Base-by-base conservation (phyloP, 2,888 invertebrate species). In the Seladonia tumulorum region DNA sequence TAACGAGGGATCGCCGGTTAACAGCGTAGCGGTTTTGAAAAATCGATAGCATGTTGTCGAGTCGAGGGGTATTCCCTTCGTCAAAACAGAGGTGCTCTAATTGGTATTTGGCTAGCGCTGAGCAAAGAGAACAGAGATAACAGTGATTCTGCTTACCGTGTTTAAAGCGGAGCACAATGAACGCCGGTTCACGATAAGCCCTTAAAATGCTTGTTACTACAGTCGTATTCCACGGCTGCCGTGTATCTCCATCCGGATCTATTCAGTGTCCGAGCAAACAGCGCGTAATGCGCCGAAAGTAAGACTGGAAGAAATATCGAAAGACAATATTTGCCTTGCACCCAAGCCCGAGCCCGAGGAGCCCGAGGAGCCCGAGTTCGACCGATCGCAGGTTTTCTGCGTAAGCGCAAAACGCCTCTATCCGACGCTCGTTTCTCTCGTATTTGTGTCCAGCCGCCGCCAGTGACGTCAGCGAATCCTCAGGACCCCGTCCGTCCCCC, bases 321-420 rank as follows among this genome's bases (percentile, higher is more conserved):
- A 90, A 86, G 79, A 80, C 80, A 90, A 89, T 86, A 88, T 89
- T 88, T 87, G 80, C 81, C 70, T 76, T 81, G 85, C 83, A 82
- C 83, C 82, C 82, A 29, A 29, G 29, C 29, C 29, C 29, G 18
- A 29, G 63, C 4, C 63, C 63, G 8, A 49, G 29, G 8, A 22
- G 22, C 5, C 22, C n/a, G n/a, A n/a, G 22, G 22, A 53, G 29
- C 5, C 16, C 3, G 75, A 81, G 79, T 73, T 72, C 78, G 60
- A 86, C 88, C 66, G 70, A 68, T 83, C 87, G 79, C 79, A 76
- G 82, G 82, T 87, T 86, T 83, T 80, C 86, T 86, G 84, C 86
- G 87, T 82, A 82, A 89, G 87, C 89, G 78, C 79, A 70, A 63
- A 74, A 73, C 80, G 68, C 47, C 85, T 73, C 79, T 78, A 45